Evolutionary conservation across 2,797 vertebrate genomes (phyloP).

Genomic region (Hoplostethus atlanticus): DNA sequence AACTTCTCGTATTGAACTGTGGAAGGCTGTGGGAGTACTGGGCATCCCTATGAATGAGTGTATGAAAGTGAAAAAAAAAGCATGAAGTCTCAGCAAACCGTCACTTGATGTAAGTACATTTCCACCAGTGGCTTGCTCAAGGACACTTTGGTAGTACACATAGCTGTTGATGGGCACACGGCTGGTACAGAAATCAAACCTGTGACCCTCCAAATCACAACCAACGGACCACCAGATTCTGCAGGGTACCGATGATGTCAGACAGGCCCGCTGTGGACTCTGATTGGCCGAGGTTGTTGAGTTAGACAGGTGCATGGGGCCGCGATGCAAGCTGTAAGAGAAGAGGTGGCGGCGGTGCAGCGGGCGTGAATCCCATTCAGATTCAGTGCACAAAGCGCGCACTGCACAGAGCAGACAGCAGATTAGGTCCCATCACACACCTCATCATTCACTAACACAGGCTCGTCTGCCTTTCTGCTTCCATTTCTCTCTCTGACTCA

Average conservation of each 20-base stretch:
- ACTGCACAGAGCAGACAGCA: constrained; percentile 76
- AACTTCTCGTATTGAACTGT: too few species aligned
- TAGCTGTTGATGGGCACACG: too few species aligned
- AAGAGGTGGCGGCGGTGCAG: constrained; percentile 32
- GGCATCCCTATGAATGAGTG: too few species aligned
- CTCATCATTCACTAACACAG: constrained; percentile 75
- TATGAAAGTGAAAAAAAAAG: not conserved
- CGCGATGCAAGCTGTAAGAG: constrained; percentile 13
- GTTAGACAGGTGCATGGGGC: constrained; percentile 11
- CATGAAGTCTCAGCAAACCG: not conserved
- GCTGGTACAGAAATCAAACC: too few species aligned
- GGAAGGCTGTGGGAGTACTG: too few species aligned
- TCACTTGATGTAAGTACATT: too few species aligned
- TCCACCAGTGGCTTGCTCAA: too few species aligned
- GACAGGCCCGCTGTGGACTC: not conserved
- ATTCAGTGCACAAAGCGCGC: constrained; percentile 71
- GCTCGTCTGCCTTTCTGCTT: constrained; percentile 44
- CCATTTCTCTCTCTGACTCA: constrained; percentile 32
- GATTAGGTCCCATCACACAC: constrained; percentile 76
- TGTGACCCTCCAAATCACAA: not conserved
- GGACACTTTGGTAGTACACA: too few species aligned
- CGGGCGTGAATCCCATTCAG: constrained; percentile 58
- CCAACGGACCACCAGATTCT: constrained; percentile 12
- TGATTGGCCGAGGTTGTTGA: not conserved
- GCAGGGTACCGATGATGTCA: not conserved